Evolutionary conservation across 2,797 vertebrate genomes (phyloP), one percentile per base, ranked within the genome.

Genomic region (Glyptemys insculpta): DNA sequence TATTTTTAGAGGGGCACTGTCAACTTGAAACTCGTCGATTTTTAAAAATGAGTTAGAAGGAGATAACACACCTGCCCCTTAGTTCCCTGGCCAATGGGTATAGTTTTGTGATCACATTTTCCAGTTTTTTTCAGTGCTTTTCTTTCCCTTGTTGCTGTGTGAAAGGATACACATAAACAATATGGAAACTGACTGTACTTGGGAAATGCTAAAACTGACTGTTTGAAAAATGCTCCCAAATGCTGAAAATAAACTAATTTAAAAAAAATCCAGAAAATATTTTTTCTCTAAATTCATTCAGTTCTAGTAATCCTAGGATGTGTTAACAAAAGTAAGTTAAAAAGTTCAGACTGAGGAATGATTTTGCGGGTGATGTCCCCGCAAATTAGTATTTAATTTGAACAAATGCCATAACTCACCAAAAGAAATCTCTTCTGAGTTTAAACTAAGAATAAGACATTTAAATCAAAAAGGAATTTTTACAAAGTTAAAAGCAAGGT

Each of bases 1-100:
- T 86, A 62, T 86, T 95, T 80, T 91, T 91, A 90, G 94, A 94
- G 93, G 84, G 72, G 95, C 50, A 82, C 18, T 78, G 23, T 85
- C 82, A 89, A 56, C 81, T 95, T 59, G 79, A 74, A 89, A 2
- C 52, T 27, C 68, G 34, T 52, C 44, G 0, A 0, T 57, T 25
- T 93, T 94, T 90, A 44, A 37, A 79, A 91, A 83, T 50, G 83
- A 83, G 87, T 95, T 91, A 89, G 59, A 81, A 92, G 89, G 79
- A 62, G 19, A 81, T 93, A 68, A 37, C n/a, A 37, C 5, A 37
- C 97, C 62, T 82, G 34, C 50, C 31, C 21, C 37, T 21, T 54
- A 87, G 72, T 84, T 90, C 56, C 87, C 79, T 81, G 57, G 78
- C 37, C 0, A 2, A 74, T 86, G 91, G 52, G 25, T 93, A 34